Evolutionary conservation across 1,140 invertebrate genomes (phyloP).

Genomic region (Thaumetopoea pityocampa): DNA sequence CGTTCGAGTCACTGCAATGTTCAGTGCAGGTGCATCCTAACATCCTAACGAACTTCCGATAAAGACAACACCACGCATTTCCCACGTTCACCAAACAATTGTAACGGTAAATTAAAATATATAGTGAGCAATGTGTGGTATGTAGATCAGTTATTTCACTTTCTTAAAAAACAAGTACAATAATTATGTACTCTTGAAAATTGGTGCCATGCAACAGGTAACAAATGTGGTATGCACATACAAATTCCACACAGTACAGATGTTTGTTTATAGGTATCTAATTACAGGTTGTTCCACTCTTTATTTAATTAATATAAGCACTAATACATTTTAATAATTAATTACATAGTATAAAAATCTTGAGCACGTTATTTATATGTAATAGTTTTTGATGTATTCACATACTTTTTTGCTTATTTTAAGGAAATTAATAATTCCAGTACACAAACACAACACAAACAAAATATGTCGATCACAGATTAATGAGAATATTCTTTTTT

Average conservation of each 20-base stretch:
- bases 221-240: conserved; percentile 52
- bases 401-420: too few relatives aligned
- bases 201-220: too few relatives aligned
- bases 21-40: conserved; percentile 64
- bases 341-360: not conserved
- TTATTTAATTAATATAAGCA: conserved; percentile 13
- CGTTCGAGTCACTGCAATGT: conserved; percentile 38
- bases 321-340: not conserved
- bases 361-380: too few relatives aligned
- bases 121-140: conserved; percentile 33
- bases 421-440: too few relatives aligned
- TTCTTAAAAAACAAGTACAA: conserved; percentile 63
- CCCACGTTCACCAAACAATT: conserved; percentile 35
- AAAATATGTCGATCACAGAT: too few relatives aligned
- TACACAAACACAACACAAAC: too few relatives aligned
- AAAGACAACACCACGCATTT: conserved; percentile 48
- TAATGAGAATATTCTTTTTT: too few relatives aligned
- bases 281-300: conserved; percentile 15
- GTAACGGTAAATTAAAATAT: conserved; percentile 62
- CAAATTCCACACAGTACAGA: too few relatives aligned
- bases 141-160: conserved; percentile 55
- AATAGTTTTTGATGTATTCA: too few relatives aligned
- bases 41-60: conserved; percentile 43
- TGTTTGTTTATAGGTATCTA: conserved; percentile 37
- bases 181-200: conserved; percentile 57